phyloP scores from a whole-genome alignment of 2,888 invertebrate species.

The Tolmerus cingulatus region DNA sequence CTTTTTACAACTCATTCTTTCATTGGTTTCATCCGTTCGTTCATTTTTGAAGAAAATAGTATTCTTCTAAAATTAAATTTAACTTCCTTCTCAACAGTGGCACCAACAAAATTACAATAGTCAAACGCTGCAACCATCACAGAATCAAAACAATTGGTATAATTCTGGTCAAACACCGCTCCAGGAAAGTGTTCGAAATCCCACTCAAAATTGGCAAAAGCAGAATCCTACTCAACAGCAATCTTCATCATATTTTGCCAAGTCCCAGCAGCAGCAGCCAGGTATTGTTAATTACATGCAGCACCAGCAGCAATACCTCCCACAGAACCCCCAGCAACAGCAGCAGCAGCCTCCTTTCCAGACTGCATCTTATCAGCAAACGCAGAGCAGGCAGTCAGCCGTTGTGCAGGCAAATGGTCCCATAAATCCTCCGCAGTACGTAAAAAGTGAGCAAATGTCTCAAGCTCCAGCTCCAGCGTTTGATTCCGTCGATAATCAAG shows the following conservation, averaged over 20 bases:
- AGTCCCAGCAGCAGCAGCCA: not conserved
- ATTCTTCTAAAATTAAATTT: not conserved
- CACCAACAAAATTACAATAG: not conserved
- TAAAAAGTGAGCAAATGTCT: conserved; percentile 1
- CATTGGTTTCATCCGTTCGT: no score
- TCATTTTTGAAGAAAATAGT: not conserved
- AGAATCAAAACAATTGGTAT: not conserved
- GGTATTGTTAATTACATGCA: conserved; percentile 47
- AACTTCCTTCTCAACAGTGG: not conserved
- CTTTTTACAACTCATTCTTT: not conserved
- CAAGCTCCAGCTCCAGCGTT: not conserved
- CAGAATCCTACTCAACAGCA: not conserved
- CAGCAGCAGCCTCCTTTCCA: conserved; percentile 35
- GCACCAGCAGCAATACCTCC: conserved; percentile 38
- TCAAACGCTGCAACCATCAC: not conserved
- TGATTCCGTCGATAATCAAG: not conserved
- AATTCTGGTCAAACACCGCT: not conserved
- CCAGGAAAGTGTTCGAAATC: not conserved
- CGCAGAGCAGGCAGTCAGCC: not conserved
- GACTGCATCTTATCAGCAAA: conserved; percentile 19
- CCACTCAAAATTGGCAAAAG: conserved; percentile 19
- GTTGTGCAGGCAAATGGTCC: conserved; percentile 14
- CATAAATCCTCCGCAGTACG: not conserved
- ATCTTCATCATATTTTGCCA: not conserved
- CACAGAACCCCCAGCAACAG: conserved; percentile 45